Evolutionary conservation across 2,888 invertebrate species (phyloP), one percentile per base, ranked within the genome.

Genomic region (Napeogenes inachia): DNA sequence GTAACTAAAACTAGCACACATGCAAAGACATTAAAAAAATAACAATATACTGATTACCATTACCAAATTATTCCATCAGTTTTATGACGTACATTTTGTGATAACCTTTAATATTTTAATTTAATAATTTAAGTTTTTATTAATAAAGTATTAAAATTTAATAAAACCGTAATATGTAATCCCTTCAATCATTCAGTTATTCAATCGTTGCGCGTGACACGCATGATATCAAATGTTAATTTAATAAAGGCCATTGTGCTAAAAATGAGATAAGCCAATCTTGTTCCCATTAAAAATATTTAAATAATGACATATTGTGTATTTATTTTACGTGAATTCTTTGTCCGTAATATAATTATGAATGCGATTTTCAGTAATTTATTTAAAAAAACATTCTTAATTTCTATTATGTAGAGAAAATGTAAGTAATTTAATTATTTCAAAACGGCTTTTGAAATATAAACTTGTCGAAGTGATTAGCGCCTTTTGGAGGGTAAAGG

Each of bases 401-500:
- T 8, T 3, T 42, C 2, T 42, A 10, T 42, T 42, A 10, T 42
- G 10, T 42, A 42, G 10, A 42, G 5, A 10, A 10, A 42, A 42
- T 42, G 8, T 12, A 10, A 42, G 3, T 42, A 42, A 42, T 10
- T 42, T 10, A 10, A 42, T 42, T 42, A 10, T 35, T 2, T 5
- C 35, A 42, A 42, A 71, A 80, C 21, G 21, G 79, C 75, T 81
- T 82, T 75, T 66, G 21, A 76, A 75, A 70, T 79, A 81, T 82
- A 77, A 78, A 79, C 79, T 76, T 73, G 69, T 69, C 67, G 59
- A 65, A 74, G 73, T 74, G 76, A 78, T 80, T 78, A 78, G 74
- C 71, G 56, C 57, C 61, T 42, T 45, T 57, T 57, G 45, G 61
- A 54, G 56, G 45, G 57, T 57, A 45, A 61, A 54, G 53, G 54